Evolutionary conservation across 2,797 vertebrate species (phyloP).

Genomic region (Erethizon dorsatum): DNA sequence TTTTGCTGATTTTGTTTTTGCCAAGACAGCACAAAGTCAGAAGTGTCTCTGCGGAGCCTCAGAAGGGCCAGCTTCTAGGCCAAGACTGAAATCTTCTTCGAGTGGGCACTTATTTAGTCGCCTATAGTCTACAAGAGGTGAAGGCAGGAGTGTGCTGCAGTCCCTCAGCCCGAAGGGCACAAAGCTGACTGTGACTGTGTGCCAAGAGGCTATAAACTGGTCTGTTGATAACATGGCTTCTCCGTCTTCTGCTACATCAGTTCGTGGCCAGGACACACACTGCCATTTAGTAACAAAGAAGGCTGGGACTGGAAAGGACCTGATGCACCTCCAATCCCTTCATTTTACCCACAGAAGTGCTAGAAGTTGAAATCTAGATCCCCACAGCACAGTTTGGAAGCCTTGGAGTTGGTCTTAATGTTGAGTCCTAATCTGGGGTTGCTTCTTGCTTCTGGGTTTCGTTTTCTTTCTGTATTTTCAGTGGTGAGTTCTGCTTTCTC

Average conservation of each 20-base stretch:
- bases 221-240: neutral
- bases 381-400: neutral
- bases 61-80: neutral
- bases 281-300: neutral
- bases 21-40: conserved; percentile 18
- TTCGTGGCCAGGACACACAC: neutral
- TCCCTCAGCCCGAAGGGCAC: neutral
- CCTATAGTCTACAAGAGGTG: neutral
- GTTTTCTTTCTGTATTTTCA: neutral
- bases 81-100: neutral
- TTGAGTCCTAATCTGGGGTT: neutral
- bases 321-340: neutral
- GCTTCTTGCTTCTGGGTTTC: neutral
- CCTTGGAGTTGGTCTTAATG: rapidly evolving
- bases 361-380: neutral
- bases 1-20: neutral
- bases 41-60: neutral
- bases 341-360: neutral
- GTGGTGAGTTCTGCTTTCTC: neutral
- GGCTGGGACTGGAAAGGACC: neutral
- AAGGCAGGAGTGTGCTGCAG: neutral
- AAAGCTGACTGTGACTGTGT: no score
- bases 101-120: neutral
- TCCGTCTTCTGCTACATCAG: neutral
- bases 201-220: neutral